Evolutionary conservation across 1,140 invertebrate species (phyloP).

Genomic region (Stenopsyche tienmushanensis): DNA sequence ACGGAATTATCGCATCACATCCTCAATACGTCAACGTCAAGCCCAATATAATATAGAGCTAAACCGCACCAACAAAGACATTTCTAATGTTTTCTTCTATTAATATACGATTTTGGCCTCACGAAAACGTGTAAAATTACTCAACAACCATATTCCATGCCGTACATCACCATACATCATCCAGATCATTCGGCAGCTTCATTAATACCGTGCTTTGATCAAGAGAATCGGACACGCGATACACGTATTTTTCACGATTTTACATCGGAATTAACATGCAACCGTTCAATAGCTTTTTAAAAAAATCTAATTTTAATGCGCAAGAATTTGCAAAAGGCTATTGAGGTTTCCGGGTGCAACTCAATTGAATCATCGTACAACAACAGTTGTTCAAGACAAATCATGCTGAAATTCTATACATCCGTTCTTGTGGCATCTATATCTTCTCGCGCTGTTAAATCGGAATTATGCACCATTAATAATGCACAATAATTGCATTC

Average conservation of each 20-base stretch:
- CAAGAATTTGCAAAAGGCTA: background rate
- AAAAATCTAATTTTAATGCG: background rate
- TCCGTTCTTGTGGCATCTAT: too few species aligned
- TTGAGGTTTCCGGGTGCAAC: background rate
- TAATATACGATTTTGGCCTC: background rate
- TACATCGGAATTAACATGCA: background rate
- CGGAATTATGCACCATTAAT: too few species aligned
- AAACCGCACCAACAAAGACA: background rate
- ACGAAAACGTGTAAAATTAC: background rate
- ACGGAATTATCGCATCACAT: conserved; percentile 11
- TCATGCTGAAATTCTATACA: too few species aligned
- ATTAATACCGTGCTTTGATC: background rate
- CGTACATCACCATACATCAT: background rate
- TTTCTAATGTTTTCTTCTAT: background rate
- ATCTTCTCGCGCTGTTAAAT: too few species aligned
- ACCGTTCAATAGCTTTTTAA: background rate
- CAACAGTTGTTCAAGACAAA: too few species aligned
- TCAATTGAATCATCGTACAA: too few species aligned
- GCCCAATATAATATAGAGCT: background rate
- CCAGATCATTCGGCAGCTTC: background rate
- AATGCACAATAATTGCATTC: too few species aligned
- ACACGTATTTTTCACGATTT: background rate
- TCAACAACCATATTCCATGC: background rate
- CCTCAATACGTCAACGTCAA: background rate
- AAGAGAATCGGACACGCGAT: background rate